Percentiles rank a stretch among this genome's conserved stretches.
These are phyloP conservation scores for Papilio demoleus DNA, from an alignment of 2,888 invertebrate species.

Conservation along the genomic window DNA sequence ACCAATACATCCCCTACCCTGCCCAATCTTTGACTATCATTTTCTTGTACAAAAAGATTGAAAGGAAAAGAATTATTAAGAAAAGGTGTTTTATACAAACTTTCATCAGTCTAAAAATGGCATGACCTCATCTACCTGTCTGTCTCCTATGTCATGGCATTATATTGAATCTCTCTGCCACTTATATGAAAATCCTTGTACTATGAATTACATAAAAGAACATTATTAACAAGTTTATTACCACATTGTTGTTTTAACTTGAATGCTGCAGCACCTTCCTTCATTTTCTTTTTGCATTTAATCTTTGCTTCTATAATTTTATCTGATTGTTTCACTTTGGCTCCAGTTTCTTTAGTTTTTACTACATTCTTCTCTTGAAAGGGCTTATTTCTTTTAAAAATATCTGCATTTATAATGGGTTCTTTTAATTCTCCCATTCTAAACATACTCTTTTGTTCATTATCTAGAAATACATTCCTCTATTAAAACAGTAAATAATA, in stretches of 20 bases:
- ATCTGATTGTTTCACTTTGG: background rate
- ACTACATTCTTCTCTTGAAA: background rate
- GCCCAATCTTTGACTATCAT: too few species aligned
- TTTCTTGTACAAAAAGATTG: too few species aligned
- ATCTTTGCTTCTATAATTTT: background rate
- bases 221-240: constrained; percentile 1
- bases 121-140: too few species aligned
- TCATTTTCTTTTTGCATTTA: background rate
- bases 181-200: too few species aligned
- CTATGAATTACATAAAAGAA: too few species aligned
- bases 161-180: too few species aligned
- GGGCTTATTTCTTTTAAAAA: background rate
- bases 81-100: too few species aligned
- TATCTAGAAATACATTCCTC: background rate
- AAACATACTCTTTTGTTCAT: background rate
- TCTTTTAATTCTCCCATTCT: constrained; percentile 3
- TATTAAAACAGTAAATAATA: too few species aligned
- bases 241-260: constrained; percentile 13
- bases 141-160: too few species aligned
- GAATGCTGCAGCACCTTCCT: background rate
- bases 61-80: too few species aligned
- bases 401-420: background rate
- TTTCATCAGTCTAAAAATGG: too few species aligned
- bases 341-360: background rate
- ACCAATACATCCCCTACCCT: too few species aligned